Conservation (phyloP, 2,888 invertebrate genomes). For the Octonoba sinensis region DNA sequence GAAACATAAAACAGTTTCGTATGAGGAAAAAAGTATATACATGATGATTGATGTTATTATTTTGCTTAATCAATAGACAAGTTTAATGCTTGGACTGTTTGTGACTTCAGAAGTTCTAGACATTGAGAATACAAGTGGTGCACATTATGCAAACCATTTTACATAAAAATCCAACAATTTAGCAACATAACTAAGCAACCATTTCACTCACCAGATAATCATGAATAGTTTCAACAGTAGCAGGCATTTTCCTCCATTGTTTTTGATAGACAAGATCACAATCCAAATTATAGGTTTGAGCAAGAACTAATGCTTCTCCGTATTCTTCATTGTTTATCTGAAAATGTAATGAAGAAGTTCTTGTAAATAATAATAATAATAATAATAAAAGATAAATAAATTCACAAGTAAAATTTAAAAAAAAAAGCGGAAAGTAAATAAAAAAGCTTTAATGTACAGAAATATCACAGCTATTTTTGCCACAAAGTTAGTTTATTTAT, state of each 20-base stretch:
- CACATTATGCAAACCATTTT: too few species aligned
- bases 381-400: background rate
- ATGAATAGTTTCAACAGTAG: conserved; percentile 80
- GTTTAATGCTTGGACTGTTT: too few species aligned
- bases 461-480: too few species aligned
- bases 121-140: too few species aligned
- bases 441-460: too few species aligned
- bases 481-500: too few species aligned
- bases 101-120: too few species aligned
- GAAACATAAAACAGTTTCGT: conserved; percentile 15
- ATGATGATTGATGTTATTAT: too few species aligned
- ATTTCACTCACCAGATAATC: conserved; percentile 77
- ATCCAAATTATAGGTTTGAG: conserved; percentile 80
- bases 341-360: background rate
- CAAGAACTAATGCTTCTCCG: conserved; percentile 80
- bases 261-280: conserved; percentile 84
- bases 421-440: background rate
- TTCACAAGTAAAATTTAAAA: background rate
- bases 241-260: conserved; percentile 82
- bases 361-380: background rate
- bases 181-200: too few species aligned
- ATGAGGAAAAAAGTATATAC: background rate
- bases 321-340: conserved; percentile 79
- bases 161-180: too few species aligned
- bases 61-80: too few species aligned